Base-by-base conservation (phyloP, 2,888 invertebrate species). In the Himalopsyche tibetana region DNA sequence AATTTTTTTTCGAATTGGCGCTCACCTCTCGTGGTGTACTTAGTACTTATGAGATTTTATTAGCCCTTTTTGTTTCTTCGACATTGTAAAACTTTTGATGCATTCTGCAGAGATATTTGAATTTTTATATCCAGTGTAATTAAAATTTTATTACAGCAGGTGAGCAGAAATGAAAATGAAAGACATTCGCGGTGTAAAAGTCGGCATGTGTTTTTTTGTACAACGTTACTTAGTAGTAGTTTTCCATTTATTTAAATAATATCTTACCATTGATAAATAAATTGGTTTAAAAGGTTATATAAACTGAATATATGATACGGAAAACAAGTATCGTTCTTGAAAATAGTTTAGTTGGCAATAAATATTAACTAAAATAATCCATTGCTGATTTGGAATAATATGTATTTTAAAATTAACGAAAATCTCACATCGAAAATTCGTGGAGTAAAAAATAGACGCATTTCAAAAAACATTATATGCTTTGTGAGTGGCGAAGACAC, bases 51-150 rank as follows among this genome's bases (percentile, higher is more conserved):
- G 74, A 45, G 85, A 55, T 88, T 88, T 88, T 88, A 88, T 88
- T 88, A 82, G 55, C 84, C 74, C 74, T 84, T 86, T 88, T 86
- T 86, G 81, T 86, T 86, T 81, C 82, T 87, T 84, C 84, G 55
- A 88, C 85, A 87, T 80, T 86, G 85, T 88, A 85, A 38, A 84
- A 83, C 63, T 80, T 83, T 82, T 82, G 86, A 84, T 84, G 82
- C 87, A 82, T 63, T 83, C 84, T 63, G 85, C 74, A 80, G 79
- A 82, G 56, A 69, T 84, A 84, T 86, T 84, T 82, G 74, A 82
- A 83, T 83, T 87, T 87, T 88, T 88, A 88, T 85, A 87, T 56
- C 83, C 63, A 81, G 55, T 28, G 86, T 85, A 86, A 88, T 88
- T 87, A 88, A 86, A 88, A 51, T 82, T 88, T 88, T 88, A 88